These are phyloP conservation scores for Eulemur albifrons DNA, from an alignment of 2,797 vertebrate genomes.

Conservation along the genomic window DNA sequence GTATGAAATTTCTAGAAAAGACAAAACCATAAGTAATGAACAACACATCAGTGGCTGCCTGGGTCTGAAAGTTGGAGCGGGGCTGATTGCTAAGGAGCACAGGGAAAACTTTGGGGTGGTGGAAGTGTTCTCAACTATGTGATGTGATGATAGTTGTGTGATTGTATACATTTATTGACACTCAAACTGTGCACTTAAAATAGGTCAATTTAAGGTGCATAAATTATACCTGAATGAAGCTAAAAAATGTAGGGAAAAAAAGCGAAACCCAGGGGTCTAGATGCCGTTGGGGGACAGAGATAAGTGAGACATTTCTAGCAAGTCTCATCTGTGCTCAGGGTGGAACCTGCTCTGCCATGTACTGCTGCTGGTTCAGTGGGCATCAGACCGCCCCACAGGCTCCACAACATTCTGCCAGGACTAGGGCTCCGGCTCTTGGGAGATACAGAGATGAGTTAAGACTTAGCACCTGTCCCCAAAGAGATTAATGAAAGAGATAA, in stretches of 20 bases:
- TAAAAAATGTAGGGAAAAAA: background rate
- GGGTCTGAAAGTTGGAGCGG: background rate
- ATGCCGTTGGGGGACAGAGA: background rate
- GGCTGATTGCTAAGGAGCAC: background rate
- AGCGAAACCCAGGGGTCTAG: background rate
- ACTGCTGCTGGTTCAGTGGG: background rate
- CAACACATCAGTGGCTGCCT: background rate
- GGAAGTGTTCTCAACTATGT: background rate
- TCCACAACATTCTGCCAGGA: background rate
- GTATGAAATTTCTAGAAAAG: constrained; percentile 7
- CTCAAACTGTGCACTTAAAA: background rate
- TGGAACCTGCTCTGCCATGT: background rate
- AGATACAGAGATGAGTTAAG: background rate
- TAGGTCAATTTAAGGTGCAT: background rate
- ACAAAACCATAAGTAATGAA: background rate
- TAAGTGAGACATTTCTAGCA: background rate
- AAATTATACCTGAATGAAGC: background rate
- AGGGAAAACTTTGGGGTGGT: background rate
- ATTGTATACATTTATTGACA: background rate
- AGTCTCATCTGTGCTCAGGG: background rate
- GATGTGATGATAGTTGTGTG: background rate
- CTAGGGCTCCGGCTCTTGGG: background rate
- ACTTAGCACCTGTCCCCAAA: background rate
- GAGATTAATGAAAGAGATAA: background rate
- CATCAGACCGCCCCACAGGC: background rate